Percentiles rank a stretch among this genome's conserved stretches.
These are phyloP conservation scores for Noctua janthina DNA, from an alignment of 2,888 invertebrate species.

Conservation along the genomic window DNA sequence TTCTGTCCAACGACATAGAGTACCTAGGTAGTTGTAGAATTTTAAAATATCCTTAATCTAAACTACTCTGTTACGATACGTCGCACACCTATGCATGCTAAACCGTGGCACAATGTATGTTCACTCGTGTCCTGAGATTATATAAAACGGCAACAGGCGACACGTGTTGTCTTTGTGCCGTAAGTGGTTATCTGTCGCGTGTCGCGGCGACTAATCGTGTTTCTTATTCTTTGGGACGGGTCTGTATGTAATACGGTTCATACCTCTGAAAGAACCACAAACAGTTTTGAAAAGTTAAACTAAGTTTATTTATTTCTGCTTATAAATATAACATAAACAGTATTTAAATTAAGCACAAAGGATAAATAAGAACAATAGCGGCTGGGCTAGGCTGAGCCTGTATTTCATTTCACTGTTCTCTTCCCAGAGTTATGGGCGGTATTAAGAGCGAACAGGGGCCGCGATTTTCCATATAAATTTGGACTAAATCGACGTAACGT, in stretches of 20 bases:
- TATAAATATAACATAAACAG: too few relatives aligned
- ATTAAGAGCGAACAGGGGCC: too few relatives aligned
- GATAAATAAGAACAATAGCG: too few relatives aligned
- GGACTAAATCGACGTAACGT: too few relatives aligned
- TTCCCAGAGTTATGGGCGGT: too few relatives aligned
- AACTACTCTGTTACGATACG: background rate
- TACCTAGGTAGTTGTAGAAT: background rate
- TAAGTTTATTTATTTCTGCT: background rate
- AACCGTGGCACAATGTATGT: background rate
- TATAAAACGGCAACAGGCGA: slow-evolving; percentile 9
- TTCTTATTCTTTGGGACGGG: slow-evolving; percentile 2
- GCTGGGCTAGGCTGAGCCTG: too few relatives aligned
- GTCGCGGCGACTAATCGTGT: slow-evolving; percentile 25
- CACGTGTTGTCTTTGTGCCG: slow-evolving; percentile 13
- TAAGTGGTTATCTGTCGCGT: slow-evolving; percentile 31
- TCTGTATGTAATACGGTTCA: background rate
- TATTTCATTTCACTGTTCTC: too few relatives aligned
- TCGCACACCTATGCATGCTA: background rate
- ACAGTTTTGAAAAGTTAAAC: background rate
- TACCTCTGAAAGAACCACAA: background rate
- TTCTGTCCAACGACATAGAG: background rate
- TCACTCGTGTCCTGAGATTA: slow-evolving; percentile 2
- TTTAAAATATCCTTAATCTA: background rate
- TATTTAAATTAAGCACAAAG: too few relatives aligned
- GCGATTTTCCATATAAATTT: too few relatives aligned